phyloP scores from a whole-genome alignment of 1,140 invertebrate genomes.

The Drosophila simulans region DNA sequence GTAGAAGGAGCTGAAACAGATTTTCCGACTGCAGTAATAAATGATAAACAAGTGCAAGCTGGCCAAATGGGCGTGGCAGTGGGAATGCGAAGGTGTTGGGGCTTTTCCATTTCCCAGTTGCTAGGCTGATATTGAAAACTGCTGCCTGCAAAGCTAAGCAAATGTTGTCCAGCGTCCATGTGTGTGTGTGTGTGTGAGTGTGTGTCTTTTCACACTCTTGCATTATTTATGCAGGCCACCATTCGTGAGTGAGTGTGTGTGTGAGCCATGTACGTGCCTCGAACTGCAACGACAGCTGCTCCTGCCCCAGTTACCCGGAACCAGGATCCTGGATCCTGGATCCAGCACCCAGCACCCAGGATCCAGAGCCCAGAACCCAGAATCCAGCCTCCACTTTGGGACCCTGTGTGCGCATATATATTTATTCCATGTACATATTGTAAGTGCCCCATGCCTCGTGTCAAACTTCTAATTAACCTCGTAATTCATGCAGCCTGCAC shows the following conservation, averaged over 20 bases:
- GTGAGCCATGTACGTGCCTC: slow-evolving; percentile 54
- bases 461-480: slow-evolving; percentile 55
- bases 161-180: slow-evolving; percentile 9
- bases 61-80: slow-evolving; percentile 45
- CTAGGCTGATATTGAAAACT: slow-evolving; percentile 67
- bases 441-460: slow-evolving; percentile 51
- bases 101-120: slow-evolving; percentile 8
- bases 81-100: neutral
- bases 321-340: neutral
- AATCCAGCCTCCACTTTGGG: neutral
- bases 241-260: slow-evolving; percentile 1
- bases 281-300: slow-evolving; percentile 64
- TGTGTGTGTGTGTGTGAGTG: slow-evolving; percentile 18
- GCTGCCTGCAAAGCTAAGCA: slow-evolving; percentile 39
- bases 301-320: slow-evolving; percentile 12
- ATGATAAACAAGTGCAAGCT: slow-evolving; percentile 77
- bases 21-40: slow-evolving; percentile 74
- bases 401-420: slow-evolving; percentile 10
- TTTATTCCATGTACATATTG: slow-evolving; percentile 53
- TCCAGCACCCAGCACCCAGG: neutral
- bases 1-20: slow-evolving; percentile 48
- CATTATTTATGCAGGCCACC: slow-evolving; percentile 49
- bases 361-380: too few relatives aligned
- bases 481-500: slow-evolving; percentile 47
- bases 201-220: slow-evolving; percentile 51